A percentile compares a stretch with the other conserved stretches of the same genome.
phyloP scores from a whole-genome alignment of 1,140 invertebrate species.

The Drosophila azteca region DNA sequence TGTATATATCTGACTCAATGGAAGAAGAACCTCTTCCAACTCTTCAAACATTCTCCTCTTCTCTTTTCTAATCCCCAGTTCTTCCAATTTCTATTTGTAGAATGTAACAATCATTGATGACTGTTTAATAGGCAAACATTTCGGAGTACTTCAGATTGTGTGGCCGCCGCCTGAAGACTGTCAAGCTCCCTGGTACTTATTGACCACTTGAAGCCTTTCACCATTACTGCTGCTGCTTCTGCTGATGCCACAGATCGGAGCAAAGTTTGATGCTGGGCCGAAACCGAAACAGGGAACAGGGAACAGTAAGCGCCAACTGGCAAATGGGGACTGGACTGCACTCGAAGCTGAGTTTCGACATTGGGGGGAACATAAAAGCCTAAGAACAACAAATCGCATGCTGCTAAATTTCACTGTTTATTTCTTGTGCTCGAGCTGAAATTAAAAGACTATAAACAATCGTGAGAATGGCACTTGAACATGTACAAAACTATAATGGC shows the following conservation, averaged over 20 bases:
- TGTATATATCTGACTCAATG: background rate
- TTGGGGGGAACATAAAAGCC: conserved; percentile 58
- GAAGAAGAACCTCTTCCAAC: conserved; percentile 38
- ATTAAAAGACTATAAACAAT: conserved; percentile 82
- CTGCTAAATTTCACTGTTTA: conserved; percentile 81
- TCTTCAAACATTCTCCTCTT: conserved; percentile 17
- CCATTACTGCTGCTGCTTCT: conserved; percentile 27
- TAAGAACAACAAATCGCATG: conserved; percentile 58
- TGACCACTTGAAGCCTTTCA: conserved; percentile 59
- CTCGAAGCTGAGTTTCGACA: conserved; percentile 16
- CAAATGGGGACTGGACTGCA: conserved; percentile 20
- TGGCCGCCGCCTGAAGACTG: conserved; percentile 15
- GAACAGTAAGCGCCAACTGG: conserved; percentile 12
- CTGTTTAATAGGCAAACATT: conserved; percentile 65
- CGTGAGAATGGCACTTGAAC: conserved; percentile 82
- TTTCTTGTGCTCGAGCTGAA: conserved; percentile 76
- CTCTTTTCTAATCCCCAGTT: background rate
- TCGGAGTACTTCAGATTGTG: conserved; percentile 41
- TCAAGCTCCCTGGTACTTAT: conserved; percentile 58
- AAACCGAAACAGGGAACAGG: conserved; percentile 5
- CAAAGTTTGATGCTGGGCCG: background rate
- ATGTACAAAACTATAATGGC: conserved; percentile 81
- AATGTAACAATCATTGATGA: conserved; percentile 67
- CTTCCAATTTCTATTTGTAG: conserved; percentile 57
- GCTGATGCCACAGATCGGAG: background rate